Evolutionary conservation across 1,140 invertebrate species (phyloP).

Genomic region (Pseudomyrmex gracilis): DNA sequence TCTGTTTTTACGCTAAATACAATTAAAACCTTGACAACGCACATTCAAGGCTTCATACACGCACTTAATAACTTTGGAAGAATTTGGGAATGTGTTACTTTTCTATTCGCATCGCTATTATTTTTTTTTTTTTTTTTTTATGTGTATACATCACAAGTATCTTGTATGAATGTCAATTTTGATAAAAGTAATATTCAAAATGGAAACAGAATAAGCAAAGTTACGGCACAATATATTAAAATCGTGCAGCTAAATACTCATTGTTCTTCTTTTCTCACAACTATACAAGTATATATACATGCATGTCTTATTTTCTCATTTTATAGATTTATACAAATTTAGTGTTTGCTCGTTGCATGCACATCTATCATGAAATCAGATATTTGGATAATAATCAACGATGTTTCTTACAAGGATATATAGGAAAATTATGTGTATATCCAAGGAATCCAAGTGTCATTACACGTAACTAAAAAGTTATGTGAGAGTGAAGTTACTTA

Average conservation of each 20-base stretch:
- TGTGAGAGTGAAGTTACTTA: constrained; percentile 35
- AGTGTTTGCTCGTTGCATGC: constrained; percentile 36
- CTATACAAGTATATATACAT: constrained; percentile 55
- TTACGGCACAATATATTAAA: background rate
- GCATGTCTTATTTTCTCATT: background rate
- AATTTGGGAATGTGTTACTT: background rate
- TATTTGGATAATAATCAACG: constrained; percentile 29
- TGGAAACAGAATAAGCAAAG: constrained; percentile 1
- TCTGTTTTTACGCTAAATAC: constrained; percentile 39
- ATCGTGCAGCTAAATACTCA: constrained; percentile 43
- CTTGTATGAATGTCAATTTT: background rate
- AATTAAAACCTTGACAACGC: constrained; percentile 36
- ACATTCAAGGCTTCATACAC: constrained; percentile 22
- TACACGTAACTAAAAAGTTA: constrained; percentile 34
- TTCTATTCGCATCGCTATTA: constrained; percentile 18
- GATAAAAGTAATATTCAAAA: background rate
- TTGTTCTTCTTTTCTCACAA: constrained; percentile 26
- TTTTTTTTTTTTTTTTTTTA: background rate
- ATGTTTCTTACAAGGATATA: constrained; percentile 26
- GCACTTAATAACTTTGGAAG: constrained; percentile 35
- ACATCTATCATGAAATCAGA: constrained; percentile 45
- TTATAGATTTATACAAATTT: constrained; percentile 47
- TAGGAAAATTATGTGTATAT: constrained; percentile 38
- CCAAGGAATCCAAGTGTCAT: constrained; percentile 12
- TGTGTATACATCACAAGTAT: constrained; percentile 23